Base-by-base conservation (phyloP, 1,140 invertebrate genomes). In the Zaprionus gabonicus region DNA sequence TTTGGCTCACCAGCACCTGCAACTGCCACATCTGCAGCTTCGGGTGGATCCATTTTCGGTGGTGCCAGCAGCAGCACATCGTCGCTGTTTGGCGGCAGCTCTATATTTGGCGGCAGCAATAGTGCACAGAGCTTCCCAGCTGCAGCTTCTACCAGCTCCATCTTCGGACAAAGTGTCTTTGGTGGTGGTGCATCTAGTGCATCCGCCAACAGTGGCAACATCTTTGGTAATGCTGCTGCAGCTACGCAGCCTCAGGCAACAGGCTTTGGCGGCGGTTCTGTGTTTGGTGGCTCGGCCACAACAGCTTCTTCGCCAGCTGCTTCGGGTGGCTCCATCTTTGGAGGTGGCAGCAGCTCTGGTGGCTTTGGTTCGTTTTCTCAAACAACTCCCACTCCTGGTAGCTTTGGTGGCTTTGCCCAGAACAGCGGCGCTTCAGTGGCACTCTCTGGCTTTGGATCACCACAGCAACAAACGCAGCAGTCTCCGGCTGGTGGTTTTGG, bases 361-460 rank as follows among this genome's bases (percentile, higher is more conserved):
- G 85, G 82, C n/a, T 93, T 93, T 66, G 91, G 92, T 34, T 82
- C 92, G 17, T 92, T 93, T 17, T 84, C 86, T 36, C 93, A 94
- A 80, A 70, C 72, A 41, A 25, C 78, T 9, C 63, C 76, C 0
- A 31, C 77, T 10, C 1, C 66, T 44, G 67, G 87, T 36, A 56
- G 82, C 66, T 88, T 88, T 60, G 85, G 81, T 70, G 81, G 80
- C 4, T 88, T 88, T 66, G 79, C 71, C 2, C 78, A 85, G 13
- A 60, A 51, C n/a, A 81, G 71, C 6, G 85, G 79, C 1, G 74
- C 59, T 17, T 90, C 91, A 3, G 81, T 93, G 12, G 77, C 91
- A 23, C 91, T 92, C 49, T 71, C 88, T 3, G 93, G 93, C 1
- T 94, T 94, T 84, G 94, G 94, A 12, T 85, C 93, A 3, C 82